Percentiles rank a stretch among this genome's conserved stretches.
These are phyloP conservation scores for Porites australiensis DNA, from an alignment of 64 coral and sea anemone genomes.

Conservation along the genomic window DNA sequence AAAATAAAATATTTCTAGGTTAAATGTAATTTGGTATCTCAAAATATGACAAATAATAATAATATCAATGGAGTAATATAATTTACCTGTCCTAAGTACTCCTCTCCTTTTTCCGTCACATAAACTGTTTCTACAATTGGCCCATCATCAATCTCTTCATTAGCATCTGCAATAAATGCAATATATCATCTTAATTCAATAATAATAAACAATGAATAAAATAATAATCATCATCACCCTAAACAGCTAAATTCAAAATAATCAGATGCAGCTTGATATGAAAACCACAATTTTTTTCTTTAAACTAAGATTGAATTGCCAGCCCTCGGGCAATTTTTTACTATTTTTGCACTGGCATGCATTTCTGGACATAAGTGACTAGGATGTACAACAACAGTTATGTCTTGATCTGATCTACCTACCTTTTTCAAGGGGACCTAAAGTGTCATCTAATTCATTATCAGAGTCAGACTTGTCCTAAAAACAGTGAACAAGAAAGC, in stretches of 20 bases:
- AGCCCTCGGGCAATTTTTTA: no score
- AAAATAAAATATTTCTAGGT: no score
- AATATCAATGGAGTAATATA: background rate
- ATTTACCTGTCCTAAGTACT: conserved; percentile 78
- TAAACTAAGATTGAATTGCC: no score
- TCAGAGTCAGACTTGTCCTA: conserved; percentile 99
- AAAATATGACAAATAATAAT: no score
- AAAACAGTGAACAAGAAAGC: background rate
- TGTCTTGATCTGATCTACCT: background rate
- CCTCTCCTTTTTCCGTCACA: conserved; percentile 68
- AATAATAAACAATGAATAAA: background rate
- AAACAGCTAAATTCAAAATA: no score
- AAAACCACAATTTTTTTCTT: no score
- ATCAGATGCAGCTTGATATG: no score
- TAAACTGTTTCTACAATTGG: conserved; percentile 75
- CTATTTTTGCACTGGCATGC: no score
- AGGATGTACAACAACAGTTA: no score
- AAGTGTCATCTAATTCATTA: conserved; percentile 86
- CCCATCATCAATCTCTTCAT: conserved; percentile 62
- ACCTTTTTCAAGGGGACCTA: conserved; percentile 57
- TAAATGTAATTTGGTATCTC: no score
- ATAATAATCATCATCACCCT: background rate
- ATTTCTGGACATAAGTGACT: no score
- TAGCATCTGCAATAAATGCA: background rate
- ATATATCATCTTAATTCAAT: no score